Evolutionary conservation across 1,140 invertebrate genomes (phyloP).

Genomic region (Mamestra configurata): DNA sequence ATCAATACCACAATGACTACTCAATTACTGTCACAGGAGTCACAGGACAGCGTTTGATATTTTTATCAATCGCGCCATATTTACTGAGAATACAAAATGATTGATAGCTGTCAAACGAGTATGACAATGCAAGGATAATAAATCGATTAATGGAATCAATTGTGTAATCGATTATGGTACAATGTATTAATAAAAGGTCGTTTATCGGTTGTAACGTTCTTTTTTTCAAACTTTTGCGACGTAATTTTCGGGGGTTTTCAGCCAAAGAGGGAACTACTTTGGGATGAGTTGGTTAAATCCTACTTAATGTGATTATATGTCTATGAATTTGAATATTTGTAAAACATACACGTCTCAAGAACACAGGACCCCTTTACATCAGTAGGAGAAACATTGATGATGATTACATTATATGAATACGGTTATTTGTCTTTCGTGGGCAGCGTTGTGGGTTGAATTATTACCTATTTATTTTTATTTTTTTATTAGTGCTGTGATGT

Average conservation of each 20-base stretch:
- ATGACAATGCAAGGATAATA: constrained; percentile 44
- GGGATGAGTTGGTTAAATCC: background rate
- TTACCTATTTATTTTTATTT: too few species aligned
- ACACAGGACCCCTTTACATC: too few species aligned
- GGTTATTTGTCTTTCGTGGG: too few species aligned
- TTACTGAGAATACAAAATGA: constrained; percentile 52
- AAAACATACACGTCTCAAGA: too few species aligned
- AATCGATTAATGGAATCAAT: constrained; percentile 37
- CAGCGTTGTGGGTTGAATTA: too few species aligned
- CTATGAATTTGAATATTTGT: too few species aligned
- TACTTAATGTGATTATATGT: background rate
- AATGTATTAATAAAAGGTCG: constrained; percentile 35
- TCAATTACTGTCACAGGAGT: constrained; percentile 59
- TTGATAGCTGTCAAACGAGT: constrained; percentile 53
- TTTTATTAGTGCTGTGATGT: too few species aligned
- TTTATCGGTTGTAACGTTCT: background rate
- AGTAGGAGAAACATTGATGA: too few species aligned
- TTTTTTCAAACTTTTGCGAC: background rate
- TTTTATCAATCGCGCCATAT: constrained; percentile 47
- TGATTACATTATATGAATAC: too few species aligned
- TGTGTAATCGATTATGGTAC: constrained; percentile 45
- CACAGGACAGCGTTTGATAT: constrained; percentile 51
- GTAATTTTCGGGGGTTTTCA: background rate
- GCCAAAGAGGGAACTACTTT: background rate
- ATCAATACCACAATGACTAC: constrained; percentile 57